These are phyloP conservation scores for Heteractis magnifica DNA, from an alignment of 92 coral and sea anemone species.

Conservation along the genomic window DNA sequence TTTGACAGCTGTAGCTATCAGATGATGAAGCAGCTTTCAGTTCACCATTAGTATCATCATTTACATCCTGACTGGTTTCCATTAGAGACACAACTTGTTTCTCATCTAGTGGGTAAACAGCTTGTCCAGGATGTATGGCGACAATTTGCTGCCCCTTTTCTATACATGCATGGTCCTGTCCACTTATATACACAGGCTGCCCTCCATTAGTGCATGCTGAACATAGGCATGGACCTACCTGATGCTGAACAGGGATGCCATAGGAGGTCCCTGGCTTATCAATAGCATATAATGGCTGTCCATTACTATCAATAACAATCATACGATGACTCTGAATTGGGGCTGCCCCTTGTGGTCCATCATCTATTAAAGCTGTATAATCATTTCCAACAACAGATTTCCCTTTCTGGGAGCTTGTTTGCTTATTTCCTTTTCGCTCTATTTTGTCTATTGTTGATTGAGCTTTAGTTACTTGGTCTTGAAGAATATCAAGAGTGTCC, in stretches of 20 bases:
- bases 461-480: constrained; percentile 77
- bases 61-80: neutral
- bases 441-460: constrained; percentile 67
- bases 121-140: constrained; percentile 30
- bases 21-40: neutral
- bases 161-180: constrained; percentile 9
- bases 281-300: constrained; percentile 50
- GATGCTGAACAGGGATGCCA: constrained; percentile 34
- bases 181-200: constrained; percentile 23
- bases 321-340: constrained; percentile 43
- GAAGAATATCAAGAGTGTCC: constrained; percentile 85
- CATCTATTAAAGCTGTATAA: constrained; percentile 15
- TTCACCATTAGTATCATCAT: constrained; percentile 13
- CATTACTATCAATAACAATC: constrained; percentile 55
- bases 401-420: constrained; percentile 6
- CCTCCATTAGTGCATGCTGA: constrained; percentile 26
- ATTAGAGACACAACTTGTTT: constrained; percentile 16
- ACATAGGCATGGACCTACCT: constrained; percentile 31
- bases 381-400: constrained; percentile 23
- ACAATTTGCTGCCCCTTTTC: constrained; percentile 33
- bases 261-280: constrained; percentile 33
- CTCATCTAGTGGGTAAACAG: constrained; percentile 31
- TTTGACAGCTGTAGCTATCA: neutral
- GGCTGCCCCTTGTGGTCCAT: constrained; percentile 14
- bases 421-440: constrained; percentile 33